Conservation (phyloP, 2,888 invertebrate species). For the Spilosoma lubricipeda region DNA sequence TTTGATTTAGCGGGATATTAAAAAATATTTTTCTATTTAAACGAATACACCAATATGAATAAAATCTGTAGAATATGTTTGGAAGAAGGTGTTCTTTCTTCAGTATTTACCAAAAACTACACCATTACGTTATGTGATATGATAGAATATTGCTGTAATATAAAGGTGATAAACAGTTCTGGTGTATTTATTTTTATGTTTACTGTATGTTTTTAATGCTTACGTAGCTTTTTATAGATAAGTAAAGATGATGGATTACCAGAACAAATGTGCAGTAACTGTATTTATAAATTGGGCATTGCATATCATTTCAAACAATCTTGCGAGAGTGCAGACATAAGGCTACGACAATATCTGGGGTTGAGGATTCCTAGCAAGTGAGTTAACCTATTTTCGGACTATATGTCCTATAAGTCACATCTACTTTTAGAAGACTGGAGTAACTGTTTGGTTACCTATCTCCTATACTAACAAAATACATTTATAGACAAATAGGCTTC, state of each 20-base stretch:
- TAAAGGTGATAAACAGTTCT: conserved; percentile 71
- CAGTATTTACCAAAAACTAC: conserved; percentile 87
- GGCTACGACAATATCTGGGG: conserved; percentile 86
- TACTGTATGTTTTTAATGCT: not conserved
- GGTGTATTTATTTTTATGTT: not conserved
- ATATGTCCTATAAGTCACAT: not conserved
- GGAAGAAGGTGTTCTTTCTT: conserved; percentile 87
- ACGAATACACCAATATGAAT: conserved; percentile 63
- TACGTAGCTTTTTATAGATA: conserved; percentile 67
- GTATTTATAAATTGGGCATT: conserved; percentile 87
- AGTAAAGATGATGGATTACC: conserved; percentile 86
- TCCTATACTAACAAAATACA: no score
- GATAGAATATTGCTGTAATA: conserved; percentile 87
- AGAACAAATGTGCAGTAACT: conserved; percentile 87
- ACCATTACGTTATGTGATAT: conserved; percentile 87
- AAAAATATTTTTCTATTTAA: no score
- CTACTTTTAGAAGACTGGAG: not conserved
- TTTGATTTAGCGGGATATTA: not conserved
- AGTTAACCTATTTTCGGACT: conserved; percentile 29
- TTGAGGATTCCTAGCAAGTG: conserved; percentile 71
- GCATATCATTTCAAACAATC: conserved; percentile 88
- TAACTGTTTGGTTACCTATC: no score
- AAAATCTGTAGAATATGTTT: conserved; percentile 87
- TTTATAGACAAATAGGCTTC: no score
- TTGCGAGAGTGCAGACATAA: conserved; percentile 86